Base-by-base conservation (phyloP, 1,140 invertebrate species). In the Zaprionus tsacasi region DNA sequence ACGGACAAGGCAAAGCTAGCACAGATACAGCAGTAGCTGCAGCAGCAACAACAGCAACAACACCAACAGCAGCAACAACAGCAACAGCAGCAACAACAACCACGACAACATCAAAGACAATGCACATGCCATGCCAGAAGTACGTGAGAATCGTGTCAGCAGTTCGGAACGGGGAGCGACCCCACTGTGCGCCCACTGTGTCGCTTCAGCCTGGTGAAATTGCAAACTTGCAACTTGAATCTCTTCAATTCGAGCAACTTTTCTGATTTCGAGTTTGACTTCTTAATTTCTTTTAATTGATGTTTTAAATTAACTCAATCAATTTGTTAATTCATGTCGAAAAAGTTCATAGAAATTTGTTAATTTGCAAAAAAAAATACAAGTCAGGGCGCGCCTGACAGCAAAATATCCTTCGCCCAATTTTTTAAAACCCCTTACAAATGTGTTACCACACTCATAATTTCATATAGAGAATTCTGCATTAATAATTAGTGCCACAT, bases 1-100 rank as follows among this genome's bases (percentile, higher is more conserved):
- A 72, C 70, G 74, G 3, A 87, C 85, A 76, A 78, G 67, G 59
- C 85, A 72, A 78, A 88, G 83, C 82, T 88, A 87, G 73, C 77
- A 76, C 77, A 76, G 48, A 40, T 27, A 43, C 57, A 75, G 63
- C 27, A 63, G 50, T 52, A 67, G 43, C 71, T 60, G 33, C 56
- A 57, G 63, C 67, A 65, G 30, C 52, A 30, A 40, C 50, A 57
- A 68, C 67, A 65, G 30, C 52, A 30, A 27, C 50, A 30, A 40
- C 33, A 61, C 6, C 59, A 36, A 27, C 40, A 43, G 8, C 60
- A 54, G 17, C 36, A 27, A 36, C 10, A 38, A 10, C 40, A 15
- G 0, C n/a, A 15, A 15, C 40, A 43, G 8, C n/a, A 43, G 7
- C 40, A 15, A n/a, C 60, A 73, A 45, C 55, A 66, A 66, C 55